These are phyloP conservation scores for Cataglyphis hispanica DNA, from an alignment of 1,140 invertebrate species.

Conservation along the genomic window DNA sequence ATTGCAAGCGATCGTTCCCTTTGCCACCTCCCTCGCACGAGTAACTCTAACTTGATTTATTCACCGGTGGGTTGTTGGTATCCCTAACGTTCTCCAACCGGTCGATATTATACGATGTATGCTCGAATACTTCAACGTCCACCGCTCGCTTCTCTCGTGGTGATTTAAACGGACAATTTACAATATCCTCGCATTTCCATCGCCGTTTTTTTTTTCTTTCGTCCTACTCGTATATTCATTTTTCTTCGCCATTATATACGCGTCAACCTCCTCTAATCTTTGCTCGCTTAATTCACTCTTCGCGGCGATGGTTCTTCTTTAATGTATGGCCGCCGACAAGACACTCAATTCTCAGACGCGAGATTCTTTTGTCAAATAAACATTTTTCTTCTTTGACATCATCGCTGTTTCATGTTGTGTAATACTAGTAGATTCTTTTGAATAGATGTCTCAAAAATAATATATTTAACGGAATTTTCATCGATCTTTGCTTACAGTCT, in stretches of 20 bases:
- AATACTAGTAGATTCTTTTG: too few species aligned
- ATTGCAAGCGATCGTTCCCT: conserved; percentile 51
- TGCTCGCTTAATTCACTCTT: conserved; percentile 42
- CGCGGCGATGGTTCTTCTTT: neutral
- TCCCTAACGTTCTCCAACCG: conserved; percentile 15
- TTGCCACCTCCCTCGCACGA: conserved; percentile 20
- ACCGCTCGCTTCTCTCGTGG: conserved; percentile 32
- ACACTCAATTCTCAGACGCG: neutral
- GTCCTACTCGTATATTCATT: conserved; percentile 38
- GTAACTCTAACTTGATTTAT: conserved; percentile 47
- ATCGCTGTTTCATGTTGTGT: neutral
- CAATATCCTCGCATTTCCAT: conserved; percentile 67
- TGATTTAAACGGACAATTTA: conserved; percentile 77
- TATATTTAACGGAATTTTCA: neutral
- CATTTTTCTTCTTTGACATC: neutral
- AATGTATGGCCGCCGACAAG: neutral
- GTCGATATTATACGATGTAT: conserved; percentile 31
- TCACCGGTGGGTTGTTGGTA: conserved; percentile 2
- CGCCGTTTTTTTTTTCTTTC: neutral
- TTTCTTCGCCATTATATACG: conserved; percentile 63
- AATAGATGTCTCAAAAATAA: neutral
- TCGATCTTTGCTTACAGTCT: conserved; percentile 2
- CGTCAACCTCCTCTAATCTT: conserved; percentile 38
- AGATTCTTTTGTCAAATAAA: neutral
- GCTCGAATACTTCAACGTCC: conserved; percentile 55